Percentiles rank a stretch among this genome's conserved stretches.
phyloP scores from a whole-genome alignment of 1,140 invertebrate species.

The Aphelenchoides avenae region DNA sequence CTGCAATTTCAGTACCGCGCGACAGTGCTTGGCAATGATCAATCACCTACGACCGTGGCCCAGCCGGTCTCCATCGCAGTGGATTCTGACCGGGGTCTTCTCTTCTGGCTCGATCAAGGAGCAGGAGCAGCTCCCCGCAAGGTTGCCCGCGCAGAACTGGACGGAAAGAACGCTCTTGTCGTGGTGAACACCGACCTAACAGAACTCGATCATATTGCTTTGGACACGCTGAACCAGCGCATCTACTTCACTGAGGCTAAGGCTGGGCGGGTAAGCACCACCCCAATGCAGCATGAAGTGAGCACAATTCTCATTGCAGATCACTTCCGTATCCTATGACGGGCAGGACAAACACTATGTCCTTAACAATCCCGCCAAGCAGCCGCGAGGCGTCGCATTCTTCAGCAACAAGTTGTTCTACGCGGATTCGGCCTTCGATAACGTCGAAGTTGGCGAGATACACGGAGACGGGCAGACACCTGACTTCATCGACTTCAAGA shows the following conservation, averaged over 20 bases:
- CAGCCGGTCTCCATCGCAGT: conserved; percentile 80
- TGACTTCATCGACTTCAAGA: conserved; percentile 64
- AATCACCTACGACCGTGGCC: conserved; percentile 77
- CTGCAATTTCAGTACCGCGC: conserved; percentile 72
- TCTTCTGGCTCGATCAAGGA: conserved; percentile 94
- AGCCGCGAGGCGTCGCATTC: conserved; percentile 77
- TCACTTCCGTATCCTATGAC: conserved; percentile 71
- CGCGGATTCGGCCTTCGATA: conserved; percentile 81
- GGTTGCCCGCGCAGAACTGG: conserved; percentile 87
- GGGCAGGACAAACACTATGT: conserved; percentile 71
- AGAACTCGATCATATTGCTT: conserved; percentile 73
- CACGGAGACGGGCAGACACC: conserved; percentile 69
- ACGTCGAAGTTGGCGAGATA: conserved; percentile 76
- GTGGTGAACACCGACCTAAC: conserved; percentile 56
- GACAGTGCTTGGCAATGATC: conserved; percentile 83
- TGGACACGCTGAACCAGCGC: conserved; percentile 77
- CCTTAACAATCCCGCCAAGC: conserved; percentile 64
- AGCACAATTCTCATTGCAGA: conserved; percentile 58
- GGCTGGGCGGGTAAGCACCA: conserved; percentile 69
- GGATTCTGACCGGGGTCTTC: conserved; percentile 79
- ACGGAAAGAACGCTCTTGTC: conserved; percentile 69
- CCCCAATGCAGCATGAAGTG: no score
- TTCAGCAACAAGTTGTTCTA: conserved; percentile 79
- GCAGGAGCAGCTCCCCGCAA: conserved; percentile 79
- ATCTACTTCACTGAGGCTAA: conserved; percentile 79